Conservation (phyloP, 2,113 vertebrate genomes). For the Tauraco erythrolophus region DNA sequence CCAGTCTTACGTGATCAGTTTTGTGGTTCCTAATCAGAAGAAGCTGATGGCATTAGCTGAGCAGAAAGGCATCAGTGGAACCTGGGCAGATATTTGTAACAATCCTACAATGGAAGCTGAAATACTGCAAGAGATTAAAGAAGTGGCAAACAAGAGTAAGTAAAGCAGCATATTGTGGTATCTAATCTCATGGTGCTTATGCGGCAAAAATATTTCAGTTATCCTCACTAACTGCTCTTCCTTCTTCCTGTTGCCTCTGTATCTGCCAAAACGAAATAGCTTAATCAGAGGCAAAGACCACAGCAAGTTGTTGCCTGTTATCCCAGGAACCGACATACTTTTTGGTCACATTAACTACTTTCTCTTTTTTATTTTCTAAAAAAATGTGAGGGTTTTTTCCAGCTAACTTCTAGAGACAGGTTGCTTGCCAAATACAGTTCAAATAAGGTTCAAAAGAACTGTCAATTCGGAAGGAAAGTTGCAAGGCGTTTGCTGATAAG, state of each 20-base stretch:
- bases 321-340: not conserved
- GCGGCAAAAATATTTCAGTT: not conserved
- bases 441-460: not conserved
- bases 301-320: not conserved
- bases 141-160: constrained; percentile 91
- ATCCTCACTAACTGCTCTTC: not conserved
- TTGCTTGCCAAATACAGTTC: not conserved
- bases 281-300: not conserved
- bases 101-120: constrained; percentile 91
- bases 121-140: constrained; percentile 90
- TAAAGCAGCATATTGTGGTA: not conserved
- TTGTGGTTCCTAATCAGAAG: constrained; percentile 98
- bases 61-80: constrained; percentile 82
- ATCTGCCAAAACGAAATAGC: not conserved
- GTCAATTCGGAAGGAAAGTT: not conserved
- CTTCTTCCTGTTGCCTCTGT: not conserved
- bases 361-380: not conserved
- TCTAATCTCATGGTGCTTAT: not conserved
- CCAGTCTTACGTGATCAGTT: constrained; percentile 96
- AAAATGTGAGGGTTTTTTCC: not conserved
- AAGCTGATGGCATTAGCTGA: constrained; percentile 85
- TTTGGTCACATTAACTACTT: not conserved
- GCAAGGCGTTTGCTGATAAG: not conserved
- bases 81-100: constrained; percentile 93
- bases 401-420: not conserved